Conservation (phyloP, 2,113 vertebrate species). For the Argyrosomus japonicus region DNA sequence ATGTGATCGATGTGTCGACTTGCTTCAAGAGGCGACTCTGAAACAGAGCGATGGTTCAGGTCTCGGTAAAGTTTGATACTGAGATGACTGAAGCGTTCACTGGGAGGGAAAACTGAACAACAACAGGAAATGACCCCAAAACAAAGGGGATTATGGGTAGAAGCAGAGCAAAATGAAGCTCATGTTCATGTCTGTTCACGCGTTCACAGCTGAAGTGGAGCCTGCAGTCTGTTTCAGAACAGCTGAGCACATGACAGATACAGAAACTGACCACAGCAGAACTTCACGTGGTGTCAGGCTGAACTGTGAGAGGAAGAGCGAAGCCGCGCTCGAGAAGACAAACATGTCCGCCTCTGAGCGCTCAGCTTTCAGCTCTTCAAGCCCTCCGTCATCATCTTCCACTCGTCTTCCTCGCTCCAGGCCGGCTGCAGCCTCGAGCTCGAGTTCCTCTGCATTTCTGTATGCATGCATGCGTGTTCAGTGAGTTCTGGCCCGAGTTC, state of each 20-base stretch:
- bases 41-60: too few relatives aligned
- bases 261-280: slow-evolving; percentile 26
- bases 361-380: slow-evolving; percentile 29
- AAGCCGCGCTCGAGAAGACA: slow-evolving; percentile 1
- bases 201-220: neutral
- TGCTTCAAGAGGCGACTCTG: too few relatives aligned
- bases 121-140: slow-evolving; percentile 18
- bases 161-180: slow-evolving; percentile 24
- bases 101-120: slow-evolving; percentile 32
- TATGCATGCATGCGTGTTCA: slow-evolving; percentile 55
- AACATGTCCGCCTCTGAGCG: slow-evolving; percentile 4
- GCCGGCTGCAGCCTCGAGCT: slow-evolving; percentile 14
- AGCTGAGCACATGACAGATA: slow-evolving; percentile 16
- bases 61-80: too few relatives aligned
- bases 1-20: too few relatives aligned
- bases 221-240: neutral
- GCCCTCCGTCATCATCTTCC: slow-evolving; percentile 7
- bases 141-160: slow-evolving; percentile 36
- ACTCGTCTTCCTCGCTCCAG: slow-evolving; percentile 22
- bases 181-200: slow-evolving; percentile 33
- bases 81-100: slow-evolving; percentile 8
- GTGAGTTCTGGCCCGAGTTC: slow-evolving; percentile 28
- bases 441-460: slow-evolving; percentile 24
- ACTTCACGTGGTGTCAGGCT: neutral
- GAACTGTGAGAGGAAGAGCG: neutral